Evolutionary conservation across 2,797 vertebrate genomes (phyloP).

Genomic region (Chaetophractus vellerosus): DNA sequence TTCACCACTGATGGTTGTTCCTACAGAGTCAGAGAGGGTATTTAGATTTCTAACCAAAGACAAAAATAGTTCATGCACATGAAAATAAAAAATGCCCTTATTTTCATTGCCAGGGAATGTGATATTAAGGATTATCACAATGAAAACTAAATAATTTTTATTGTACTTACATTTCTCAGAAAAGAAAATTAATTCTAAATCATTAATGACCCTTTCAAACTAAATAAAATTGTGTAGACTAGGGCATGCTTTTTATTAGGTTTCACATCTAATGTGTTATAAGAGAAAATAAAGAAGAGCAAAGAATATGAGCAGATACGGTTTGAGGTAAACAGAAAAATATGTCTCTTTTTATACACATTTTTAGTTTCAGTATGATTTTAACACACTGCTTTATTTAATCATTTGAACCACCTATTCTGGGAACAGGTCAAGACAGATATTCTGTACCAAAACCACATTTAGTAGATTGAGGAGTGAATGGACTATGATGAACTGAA

Average conservation of each 20-base stretch:
- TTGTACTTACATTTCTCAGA: conserved; percentile 42
- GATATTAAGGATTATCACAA: conserved; percentile 23
- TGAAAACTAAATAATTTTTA: conserved; percentile 26
- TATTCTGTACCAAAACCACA: background rate
- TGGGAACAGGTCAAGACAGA: background rate
- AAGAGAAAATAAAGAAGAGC: background rate
- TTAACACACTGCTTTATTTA: background rate
- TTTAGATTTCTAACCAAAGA: conserved; percentile 66
- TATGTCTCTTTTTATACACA: background rate
- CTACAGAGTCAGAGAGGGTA: conserved; percentile 25
- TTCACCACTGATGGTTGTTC: conserved; percentile 56
- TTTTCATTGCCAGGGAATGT: conserved; percentile 47
- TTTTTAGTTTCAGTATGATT: background rate
- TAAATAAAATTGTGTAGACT: conserved; percentile 17
- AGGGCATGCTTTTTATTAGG: background rate
- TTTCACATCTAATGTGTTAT: background rate
- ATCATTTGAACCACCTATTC: background rate
- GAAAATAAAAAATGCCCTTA: conserved; percentile 70
- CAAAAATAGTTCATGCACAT: conserved; percentile 52
- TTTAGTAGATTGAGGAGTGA: background rate
- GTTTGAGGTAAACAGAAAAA: background rate
- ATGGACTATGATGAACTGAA: background rate
- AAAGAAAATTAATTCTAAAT: conserved; percentile 28
- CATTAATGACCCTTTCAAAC: background rate
- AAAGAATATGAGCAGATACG: background rate